A percentile compares a stretch with the other conserved stretches of the same genome.
phyloP scores from a whole-genome alignment of 2,113 vertebrate genomes.

The Albula goreensis region DNA sequence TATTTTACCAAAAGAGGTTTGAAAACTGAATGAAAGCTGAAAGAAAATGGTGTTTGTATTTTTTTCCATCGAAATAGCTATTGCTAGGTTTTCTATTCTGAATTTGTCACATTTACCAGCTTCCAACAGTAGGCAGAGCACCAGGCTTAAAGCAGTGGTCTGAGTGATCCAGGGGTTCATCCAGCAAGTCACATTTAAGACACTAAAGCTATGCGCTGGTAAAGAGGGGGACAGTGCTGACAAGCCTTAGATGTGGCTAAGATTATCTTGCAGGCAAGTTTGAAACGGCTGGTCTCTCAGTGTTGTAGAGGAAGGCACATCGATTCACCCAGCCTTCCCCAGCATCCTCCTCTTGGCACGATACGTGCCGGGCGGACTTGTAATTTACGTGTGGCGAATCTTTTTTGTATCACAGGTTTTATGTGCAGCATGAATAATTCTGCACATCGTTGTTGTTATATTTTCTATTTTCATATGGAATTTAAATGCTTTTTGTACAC shows the following conservation, averaged over 20 bases:
- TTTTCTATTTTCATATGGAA: slow-evolving; percentile 78
- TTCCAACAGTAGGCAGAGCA: not conserved
- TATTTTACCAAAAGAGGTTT: too few species aligned
- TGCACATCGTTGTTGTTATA: slow-evolving; percentile 71
- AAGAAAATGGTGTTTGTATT: not conserved
- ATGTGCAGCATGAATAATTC: slow-evolving; percentile 69
- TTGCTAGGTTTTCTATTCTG: not conserved
- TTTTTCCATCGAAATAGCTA: not conserved
- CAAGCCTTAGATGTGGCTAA: not conserved
- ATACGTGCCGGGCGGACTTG: slow-evolving; percentile 66
- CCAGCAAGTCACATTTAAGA: not conserved
- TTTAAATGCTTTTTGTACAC: slow-evolving; percentile 74
- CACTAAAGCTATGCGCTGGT: not conserved
- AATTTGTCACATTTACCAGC: not conserved
- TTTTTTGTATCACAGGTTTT: slow-evolving; percentile 69
- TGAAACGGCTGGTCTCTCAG: not conserved
- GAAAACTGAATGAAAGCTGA: not conserved
- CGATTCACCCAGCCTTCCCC: not conserved
- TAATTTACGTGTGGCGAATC: slow-evolving; percentile 56
- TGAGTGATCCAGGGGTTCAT: not conserved
- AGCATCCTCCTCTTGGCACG: not conserved
- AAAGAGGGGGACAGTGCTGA: not conserved
- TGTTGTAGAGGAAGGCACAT: not conserved
- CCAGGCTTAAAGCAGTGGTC: not conserved
- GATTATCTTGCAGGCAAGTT: not conserved